A percentile compares a stretch with the other conserved stretches of the same genome.
These are phyloP conservation scores for Polymixis lichenea DNA, from an alignment of 2,888 invertebrate species.

Conservation along the genomic window DNA sequence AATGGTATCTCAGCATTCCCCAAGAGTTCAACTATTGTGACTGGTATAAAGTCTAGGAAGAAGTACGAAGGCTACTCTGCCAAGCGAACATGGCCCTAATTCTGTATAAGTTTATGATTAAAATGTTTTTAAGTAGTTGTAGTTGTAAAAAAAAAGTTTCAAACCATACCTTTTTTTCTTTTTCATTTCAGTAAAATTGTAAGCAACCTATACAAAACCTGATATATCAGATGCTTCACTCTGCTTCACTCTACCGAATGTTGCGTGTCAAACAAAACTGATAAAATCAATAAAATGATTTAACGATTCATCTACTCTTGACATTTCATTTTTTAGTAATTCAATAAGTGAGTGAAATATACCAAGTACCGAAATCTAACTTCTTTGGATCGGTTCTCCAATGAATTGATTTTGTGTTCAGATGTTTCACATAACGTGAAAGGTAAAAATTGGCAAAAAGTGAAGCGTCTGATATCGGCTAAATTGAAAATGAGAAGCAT, in stretches of 20 bases:
- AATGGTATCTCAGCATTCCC: constrained; percentile 96
- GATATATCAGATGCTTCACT: neutral
- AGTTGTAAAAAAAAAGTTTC: constrained; percentile 53
- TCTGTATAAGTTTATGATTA: constrained; percentile 13
- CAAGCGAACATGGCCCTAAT: constrained; percentile 91
- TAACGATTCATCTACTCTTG: too few species aligned
- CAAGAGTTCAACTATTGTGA: constrained; percentile 95
- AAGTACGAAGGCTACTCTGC: constrained; percentile 94
- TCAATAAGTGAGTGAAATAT: neutral
- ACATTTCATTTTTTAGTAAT: neutral
- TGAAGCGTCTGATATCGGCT: neutral
- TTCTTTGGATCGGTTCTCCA: neutral
- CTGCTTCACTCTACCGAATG: too few species aligned
- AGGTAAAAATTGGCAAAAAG: neutral
- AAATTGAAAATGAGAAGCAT: neutral
- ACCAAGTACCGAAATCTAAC: neutral
- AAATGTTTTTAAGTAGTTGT: constrained; percentile 48
- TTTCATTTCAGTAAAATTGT: neutral
- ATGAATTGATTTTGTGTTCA: neutral
- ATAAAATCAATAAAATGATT: too few species aligned
- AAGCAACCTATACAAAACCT: neutral
- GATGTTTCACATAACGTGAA: neutral
- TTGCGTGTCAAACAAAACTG: too few species aligned
- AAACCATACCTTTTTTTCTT: neutral
- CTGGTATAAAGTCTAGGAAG: constrained; percentile 94